Conservation (phyloP, 2,888 invertebrate species). For the Balanococcus diminutus region DNA sequence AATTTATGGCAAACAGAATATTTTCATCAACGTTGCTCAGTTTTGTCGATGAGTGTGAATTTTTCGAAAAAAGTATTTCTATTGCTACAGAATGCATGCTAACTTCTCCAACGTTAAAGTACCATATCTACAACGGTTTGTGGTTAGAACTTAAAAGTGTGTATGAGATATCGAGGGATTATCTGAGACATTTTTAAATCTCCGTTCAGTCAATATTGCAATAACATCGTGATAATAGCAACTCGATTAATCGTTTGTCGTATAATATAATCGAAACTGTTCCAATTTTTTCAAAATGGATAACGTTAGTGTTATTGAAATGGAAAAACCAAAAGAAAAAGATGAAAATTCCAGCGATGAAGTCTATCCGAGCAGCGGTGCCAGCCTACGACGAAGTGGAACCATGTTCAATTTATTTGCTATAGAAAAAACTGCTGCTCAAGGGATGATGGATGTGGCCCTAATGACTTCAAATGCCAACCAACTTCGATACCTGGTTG, state of each 20-base stretch:
- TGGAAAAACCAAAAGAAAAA: neutral
- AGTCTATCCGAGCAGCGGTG: constrained; percentile 6
- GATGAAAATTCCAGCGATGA: neutral
- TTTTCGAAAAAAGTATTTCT: too few species aligned
- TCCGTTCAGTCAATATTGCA: neutral
- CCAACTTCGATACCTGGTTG: constrained; percentile 83
- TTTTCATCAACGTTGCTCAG: too few species aligned
- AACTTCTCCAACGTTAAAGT: too few species aligned
- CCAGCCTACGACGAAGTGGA: neutral
- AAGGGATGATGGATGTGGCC: constrained; percentile 92
- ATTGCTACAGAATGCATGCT: too few species aligned
- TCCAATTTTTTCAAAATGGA: neutral
- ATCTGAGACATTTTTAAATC: neutral
- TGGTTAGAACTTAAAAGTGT: neutral
- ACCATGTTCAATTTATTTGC: constrained; percentile 72
- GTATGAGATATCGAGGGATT: neutral
- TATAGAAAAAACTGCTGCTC: constrained; percentile 86
- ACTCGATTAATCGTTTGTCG: neutral
- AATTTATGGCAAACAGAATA: too few species aligned
- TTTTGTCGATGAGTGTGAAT: too few species aligned
- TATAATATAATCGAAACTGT: neutral
- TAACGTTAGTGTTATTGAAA: neutral
- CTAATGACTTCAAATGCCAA: constrained; percentile 87
- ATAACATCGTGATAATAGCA: neutral
- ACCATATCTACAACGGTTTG: neutral